A percentile compares a stretch with the other conserved stretches of the same genome.
Conservation (phyloP, 2,888 invertebrate genomes). For the Phaedon cochleariae region DNA sequence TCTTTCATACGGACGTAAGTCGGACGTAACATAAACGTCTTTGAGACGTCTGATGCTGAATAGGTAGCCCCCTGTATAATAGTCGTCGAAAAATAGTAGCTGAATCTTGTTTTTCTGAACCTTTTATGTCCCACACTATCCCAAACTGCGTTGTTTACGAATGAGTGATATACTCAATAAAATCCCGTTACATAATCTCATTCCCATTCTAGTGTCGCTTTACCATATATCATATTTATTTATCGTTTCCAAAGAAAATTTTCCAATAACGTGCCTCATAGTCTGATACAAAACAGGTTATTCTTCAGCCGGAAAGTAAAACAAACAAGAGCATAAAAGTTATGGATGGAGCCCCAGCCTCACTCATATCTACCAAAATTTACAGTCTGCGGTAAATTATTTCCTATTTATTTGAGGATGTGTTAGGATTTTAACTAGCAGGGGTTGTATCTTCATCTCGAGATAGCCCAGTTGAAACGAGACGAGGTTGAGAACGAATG, state of each 20-base stretch:
- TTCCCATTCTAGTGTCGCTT: conserved; percentile 24
- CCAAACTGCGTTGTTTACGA: too few relatives aligned
- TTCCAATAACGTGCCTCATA: conserved; percentile 23
- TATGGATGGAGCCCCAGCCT: conserved; percentile 23
- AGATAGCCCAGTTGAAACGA: neutral
- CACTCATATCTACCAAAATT: conserved; percentile 21
- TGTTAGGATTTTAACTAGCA: conserved; percentile 7
- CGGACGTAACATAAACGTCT: too few relatives aligned
- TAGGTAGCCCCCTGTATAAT: too few relatives aligned
- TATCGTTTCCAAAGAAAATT: conserved; percentile 16
- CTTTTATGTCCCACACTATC: too few relatives aligned
- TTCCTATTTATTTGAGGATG: conserved; percentile 15
- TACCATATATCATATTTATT: conserved; percentile 27
- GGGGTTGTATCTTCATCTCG: neutral
- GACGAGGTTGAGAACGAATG: too few relatives aligned
- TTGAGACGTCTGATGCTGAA: too few relatives aligned
- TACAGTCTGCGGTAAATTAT: conserved; percentile 25
- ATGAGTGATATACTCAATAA: conserved; percentile 19
- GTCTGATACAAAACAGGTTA: conserved; percentile 25
- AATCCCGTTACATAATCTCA: neutral
- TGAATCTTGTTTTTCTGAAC: neutral
- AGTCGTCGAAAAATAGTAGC: too few relatives aligned
- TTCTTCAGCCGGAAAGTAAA: conserved; percentile 23
- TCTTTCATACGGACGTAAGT: too few relatives aligned
- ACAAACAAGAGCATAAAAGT: conserved; percentile 32